Evolutionary conservation across 2,888 invertebrate genomes (phyloP).

Genomic region (Argynnis bischoffii): DNA sequence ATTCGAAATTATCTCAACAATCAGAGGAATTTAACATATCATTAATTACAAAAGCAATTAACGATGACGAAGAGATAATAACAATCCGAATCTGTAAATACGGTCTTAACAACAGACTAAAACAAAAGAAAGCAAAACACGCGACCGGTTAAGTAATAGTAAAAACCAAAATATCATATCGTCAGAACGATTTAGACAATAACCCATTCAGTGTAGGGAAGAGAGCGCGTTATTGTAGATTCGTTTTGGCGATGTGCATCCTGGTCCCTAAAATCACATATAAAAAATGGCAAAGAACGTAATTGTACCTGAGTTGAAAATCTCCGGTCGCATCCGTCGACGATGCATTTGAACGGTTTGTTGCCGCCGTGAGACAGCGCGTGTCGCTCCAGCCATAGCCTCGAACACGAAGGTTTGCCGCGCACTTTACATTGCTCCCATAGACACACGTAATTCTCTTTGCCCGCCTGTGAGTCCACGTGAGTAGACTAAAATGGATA

Average conservation of each 20-base stretch:
- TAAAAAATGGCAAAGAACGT: constrained; percentile 47
- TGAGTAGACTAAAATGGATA: constrained; percentile 86
- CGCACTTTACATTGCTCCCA: constrained; percentile 98
- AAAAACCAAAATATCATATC: constrained; percentile 46
- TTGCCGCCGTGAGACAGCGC: constrained; percentile 95
- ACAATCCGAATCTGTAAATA: constrained; percentile 45
- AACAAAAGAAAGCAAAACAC: not conserved
- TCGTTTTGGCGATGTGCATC: constrained; percentile 50
- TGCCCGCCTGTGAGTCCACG: constrained; percentile 92
- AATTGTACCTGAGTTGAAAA: constrained; percentile 91
- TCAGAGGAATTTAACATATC: constrained; percentile 6
- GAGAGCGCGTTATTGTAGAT: constrained; percentile 48
- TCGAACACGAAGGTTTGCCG: constrained; percentile 94
- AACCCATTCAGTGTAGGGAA: constrained; percentile 43
- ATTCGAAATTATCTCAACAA: constrained; percentile 39
- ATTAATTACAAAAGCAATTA: constrained; percentile 17
- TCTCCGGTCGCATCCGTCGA: constrained; percentile 94
- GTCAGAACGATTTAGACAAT: constrained; percentile 52
- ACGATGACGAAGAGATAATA: constrained; percentile 17
- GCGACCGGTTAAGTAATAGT: constrained; percentile 26
- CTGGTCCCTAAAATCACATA: constrained; percentile 40
- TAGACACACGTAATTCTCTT: constrained; percentile 93
- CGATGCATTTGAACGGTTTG: constrained; percentile 97
- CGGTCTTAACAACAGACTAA: constrained; percentile 23
- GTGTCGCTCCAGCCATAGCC: constrained; percentile 96